A percentile compares a stretch with the other conserved stretches of the same genome.
These are phyloP conservation scores for Cheilinus undulatus DNA, from an alignment of 2,113 vertebrate genomes.

Conservation along the genomic window DNA sequence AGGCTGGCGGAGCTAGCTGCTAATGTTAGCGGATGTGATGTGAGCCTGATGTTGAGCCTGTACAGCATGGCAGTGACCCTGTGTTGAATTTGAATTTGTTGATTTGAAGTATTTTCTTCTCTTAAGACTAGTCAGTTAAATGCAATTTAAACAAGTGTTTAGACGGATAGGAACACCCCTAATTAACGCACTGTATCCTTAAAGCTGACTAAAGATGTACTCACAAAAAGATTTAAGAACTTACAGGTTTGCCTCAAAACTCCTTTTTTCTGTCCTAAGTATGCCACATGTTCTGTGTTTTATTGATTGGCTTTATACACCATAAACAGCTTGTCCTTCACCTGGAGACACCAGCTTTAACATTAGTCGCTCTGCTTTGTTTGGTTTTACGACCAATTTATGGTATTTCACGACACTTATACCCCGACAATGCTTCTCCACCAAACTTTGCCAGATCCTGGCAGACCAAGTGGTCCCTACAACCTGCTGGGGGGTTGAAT, in stretches of 20 bases:
- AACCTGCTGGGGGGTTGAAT: constrained; percentile 98
- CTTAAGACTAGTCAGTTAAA: too few relatives aligned
- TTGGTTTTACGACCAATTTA: constrained; percentile 77
- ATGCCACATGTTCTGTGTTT: background rate
- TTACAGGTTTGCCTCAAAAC: too few relatives aligned
- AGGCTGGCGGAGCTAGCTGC: too few relatives aligned
- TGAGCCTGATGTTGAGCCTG: too few relatives aligned
- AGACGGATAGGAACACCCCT: too few relatives aligned
- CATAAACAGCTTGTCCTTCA: constrained; percentile 48
- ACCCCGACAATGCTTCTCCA: constrained; percentile 64
- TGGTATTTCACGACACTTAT: constrained; percentile 64
- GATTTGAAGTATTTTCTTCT: too few relatives aligned
- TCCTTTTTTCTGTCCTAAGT: too few relatives aligned
- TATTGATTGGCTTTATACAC: background rate
- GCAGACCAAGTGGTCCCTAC: constrained; percentile 91
- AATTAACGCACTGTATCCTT: too few relatives aligned
- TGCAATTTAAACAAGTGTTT: too few relatives aligned
- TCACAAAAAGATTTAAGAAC: background rate
- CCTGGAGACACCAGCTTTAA: constrained; percentile 60
- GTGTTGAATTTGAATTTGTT: too few relatives aligned
- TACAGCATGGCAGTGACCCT: too few relatives aligned
- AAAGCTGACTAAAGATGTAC: background rate
- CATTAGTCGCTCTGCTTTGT: constrained; percentile 82
- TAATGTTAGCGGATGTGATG: too few relatives aligned
- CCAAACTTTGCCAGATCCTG: constrained; percentile 78